phyloP scores from a whole-genome alignment of 2,113 vertebrate genomes.

The Neodon shergylaensis region DNA sequence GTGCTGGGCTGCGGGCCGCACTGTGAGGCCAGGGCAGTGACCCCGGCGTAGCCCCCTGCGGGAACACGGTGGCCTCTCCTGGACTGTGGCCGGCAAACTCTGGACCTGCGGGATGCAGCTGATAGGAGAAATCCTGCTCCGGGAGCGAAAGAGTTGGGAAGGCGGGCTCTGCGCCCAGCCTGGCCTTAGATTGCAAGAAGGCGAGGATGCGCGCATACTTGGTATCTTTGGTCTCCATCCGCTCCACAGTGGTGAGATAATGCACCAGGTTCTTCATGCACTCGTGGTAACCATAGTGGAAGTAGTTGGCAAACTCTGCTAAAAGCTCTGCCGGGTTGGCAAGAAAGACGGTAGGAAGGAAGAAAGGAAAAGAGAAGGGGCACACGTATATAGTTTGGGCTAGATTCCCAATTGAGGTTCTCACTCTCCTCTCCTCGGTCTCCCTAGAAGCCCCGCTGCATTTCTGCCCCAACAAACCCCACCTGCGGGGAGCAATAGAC shows the following conservation, averaged over 20 bases:
- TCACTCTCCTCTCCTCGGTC: background rate
- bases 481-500: background rate
- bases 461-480: background rate
- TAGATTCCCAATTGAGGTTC: background rate
- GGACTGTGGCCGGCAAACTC: slow-evolving; percentile 90
- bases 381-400: background rate
- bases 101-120: slow-evolving; percentile 88
- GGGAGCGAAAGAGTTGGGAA: slow-evolving; percentile 88
- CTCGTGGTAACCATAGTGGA: slow-evolving; percentile 98
- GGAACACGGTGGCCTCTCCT: slow-evolving; percentile 88
- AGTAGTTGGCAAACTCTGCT: slow-evolving; percentile 99
- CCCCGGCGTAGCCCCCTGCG: slow-evolving; percentile 85
- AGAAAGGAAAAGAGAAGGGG: background rate
- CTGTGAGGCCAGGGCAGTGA: slow-evolving; percentile 91
- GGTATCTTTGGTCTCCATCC: slow-evolving; percentile 97
- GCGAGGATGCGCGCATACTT: slow-evolving; percentile 97
- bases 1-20: slow-evolving; percentile 86
- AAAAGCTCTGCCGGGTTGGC: slow-evolving; percentile 90
- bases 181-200: slow-evolving; percentile 96
- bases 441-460: background rate
- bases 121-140: slow-evolving; percentile 92
- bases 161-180: slow-evolving; percentile 90
- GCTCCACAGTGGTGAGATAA: slow-evolving; percentile 97
- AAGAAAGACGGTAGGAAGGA: background rate
- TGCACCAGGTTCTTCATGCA: slow-evolving; percentile 99